These are phyloP conservation scores for Megamerina dolium DNA, from an alignment of 2,888 invertebrate genomes.

Conservation along the genomic window DNA sequence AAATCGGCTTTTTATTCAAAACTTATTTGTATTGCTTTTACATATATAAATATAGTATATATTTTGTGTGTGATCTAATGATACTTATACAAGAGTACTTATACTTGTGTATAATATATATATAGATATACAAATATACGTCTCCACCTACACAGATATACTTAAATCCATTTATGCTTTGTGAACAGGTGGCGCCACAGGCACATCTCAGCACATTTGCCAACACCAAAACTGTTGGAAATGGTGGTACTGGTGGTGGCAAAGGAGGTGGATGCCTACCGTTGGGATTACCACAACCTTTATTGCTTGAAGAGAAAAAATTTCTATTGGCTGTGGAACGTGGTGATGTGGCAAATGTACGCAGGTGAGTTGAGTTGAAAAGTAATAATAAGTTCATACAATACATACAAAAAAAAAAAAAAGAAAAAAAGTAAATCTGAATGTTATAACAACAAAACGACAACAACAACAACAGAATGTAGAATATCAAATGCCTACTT, in stretches of 20 bases:
- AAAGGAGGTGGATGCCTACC: slow-evolving; percentile 51
- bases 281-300: slow-evolving; percentile 64
- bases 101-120: no score
- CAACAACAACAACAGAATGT: no score
- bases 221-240: slow-evolving; percentile 1
- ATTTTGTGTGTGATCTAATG: no score
- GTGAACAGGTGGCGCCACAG: slow-evolving; percentile 22
- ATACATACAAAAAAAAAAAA: neutral
- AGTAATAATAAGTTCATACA: neutral
- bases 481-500: no score
- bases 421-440: no score
- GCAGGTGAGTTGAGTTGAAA: slow-evolving; percentile 60
- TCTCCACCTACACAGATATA: slow-evolving; percentile 19
- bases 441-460: no score
- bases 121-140: no score
- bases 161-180: no score
- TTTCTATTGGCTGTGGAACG: slow-evolving; percentile 88
- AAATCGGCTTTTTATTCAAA: no score
- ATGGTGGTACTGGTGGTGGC: slow-evolving; percentile 21
- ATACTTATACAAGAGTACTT: no score
- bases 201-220: slow-evolving; percentile 21
- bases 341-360: slow-evolving; percentile 83
- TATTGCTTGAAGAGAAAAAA: slow-evolving; percentile 81
- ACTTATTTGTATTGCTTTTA: no score
- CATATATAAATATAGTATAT: no score